Conservation (phyloP, 2,797 vertebrate species). For the Sparidentex hasta region DNA sequence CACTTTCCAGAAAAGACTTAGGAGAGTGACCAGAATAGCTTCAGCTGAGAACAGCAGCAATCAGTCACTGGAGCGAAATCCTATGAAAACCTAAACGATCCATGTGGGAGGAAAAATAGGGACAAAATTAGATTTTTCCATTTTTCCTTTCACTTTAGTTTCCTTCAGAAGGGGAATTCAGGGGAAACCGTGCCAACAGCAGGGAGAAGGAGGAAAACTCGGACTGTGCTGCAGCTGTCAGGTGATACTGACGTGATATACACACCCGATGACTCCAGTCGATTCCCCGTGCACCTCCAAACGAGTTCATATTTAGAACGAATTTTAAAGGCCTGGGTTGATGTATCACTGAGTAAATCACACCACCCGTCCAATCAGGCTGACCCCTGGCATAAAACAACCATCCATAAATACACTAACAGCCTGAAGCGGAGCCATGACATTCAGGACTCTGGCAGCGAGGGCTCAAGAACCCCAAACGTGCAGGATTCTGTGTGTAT, state of each 20-base stretch:
- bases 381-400: constrained; percentile 55
- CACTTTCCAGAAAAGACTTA: constrained; percentile 47
- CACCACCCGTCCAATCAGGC: constrained; percentile 48
- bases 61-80: constrained; percentile 41
- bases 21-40: constrained; percentile 64
- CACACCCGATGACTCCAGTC: constrained; percentile 9
- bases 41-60: not conserved
- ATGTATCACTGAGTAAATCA: constrained; percentile 67
- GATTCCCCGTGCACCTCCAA: constrained; percentile 6
- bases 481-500: constrained; percentile 1
- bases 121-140: constrained; percentile 25
- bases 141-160: constrained; percentile 5
- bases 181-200: constrained; percentile 7
- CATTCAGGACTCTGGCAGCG: constrained; percentile 24
- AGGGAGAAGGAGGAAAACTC: not conserved
- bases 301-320: constrained; percentile 53
- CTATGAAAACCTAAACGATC: not conserved
- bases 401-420: constrained; percentile 56
- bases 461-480: not conserved
- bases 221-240: constrained; percentile 12
- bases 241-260: constrained; percentile 25
- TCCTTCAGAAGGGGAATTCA: constrained; percentile 2
- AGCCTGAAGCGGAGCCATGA: constrained; percentile 14
- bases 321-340: constrained; percentile 57
- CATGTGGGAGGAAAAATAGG: not conserved